Evolutionary conservation across 2,888 invertebrate genomes (phyloP), one percentile per base, ranked within the genome.

Genomic region (Halictus ligatus): DNA sequence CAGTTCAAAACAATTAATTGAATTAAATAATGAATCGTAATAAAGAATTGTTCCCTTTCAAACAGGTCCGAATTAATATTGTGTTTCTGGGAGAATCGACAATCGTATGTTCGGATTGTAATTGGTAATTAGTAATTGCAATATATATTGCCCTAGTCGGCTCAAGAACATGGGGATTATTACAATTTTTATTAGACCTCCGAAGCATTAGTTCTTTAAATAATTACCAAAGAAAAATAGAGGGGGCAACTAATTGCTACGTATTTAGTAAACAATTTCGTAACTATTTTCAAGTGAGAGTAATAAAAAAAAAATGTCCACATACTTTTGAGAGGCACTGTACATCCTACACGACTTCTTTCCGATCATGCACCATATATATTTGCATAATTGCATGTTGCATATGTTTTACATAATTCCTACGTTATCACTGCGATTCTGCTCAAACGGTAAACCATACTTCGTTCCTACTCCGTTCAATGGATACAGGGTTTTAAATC

Each of bases 391-490:
- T 48, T 75, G n/a, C 2, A 40, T 35, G 48, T 35, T 29, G 69
- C 40, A 40, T 50, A 43, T 48, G 13, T 78, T 75, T 71, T 15
- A 76, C 21, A 18, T 25, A 48, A 43, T 79, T 64, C 43, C 54
- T 46, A 21, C 29, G 21, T 73, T 18, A 73, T 73, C 46, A 12
- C 12, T 18, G 69, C 69, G 69, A 8, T 40, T 35, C 21, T 69
- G 40, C 21, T 69, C 21, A 3, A 21, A 69, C 18, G 40, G 40
- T 69, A 40, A 40, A 40, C 40, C 35, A 67, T 25, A 54, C 10
- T 54, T 10, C 8, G 29, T 58, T 58, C n/a, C 18, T 13, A 29
- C 7, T 64, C 18, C 7, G 35, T 64, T 64, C 64, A 15, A 64
- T 29, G 18, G 18, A 64, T 35, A 29, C 64, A 64, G 29, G 15